Evolutionary conservation across 2,888 invertebrate genomes (phyloP), one percentile per base, ranked within the genome.

Genomic region (Netelia fuscicornis): DNA sequence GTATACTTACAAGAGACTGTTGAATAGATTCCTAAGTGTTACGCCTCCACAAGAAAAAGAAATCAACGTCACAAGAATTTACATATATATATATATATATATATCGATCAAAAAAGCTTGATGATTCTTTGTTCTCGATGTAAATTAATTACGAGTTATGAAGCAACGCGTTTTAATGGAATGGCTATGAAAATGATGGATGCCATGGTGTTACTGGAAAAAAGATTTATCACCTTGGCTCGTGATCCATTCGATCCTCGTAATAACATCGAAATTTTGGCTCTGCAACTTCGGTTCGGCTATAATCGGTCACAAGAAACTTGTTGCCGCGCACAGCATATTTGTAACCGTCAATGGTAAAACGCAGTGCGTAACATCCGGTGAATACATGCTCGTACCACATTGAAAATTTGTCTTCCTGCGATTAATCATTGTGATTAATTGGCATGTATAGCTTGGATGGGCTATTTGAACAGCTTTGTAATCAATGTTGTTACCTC

Each of bases 361-460:
- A 88, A 60, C 87, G 86, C 58, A 88, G 56, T 0, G 88, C 87
- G 64, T 88, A 88, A 83, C 88, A 88, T 37, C 88, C 88, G 17
- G 87, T 83, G 30, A 85, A 88, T 30, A 88, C 79, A 60, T 87
- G 81, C 58, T 80, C 64, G 74, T 86, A 87, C 74, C 78, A 72
- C 64, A 88, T 67, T 9, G 72, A 48, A 72, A 87, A 81, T 65
- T 71, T 62, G 13, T 82, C 37, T 1, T 72, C 70, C 86, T 87
- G 83, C n/a, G 72, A 77, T 64, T 10, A 81, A 72, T 68, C 37
- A 37, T 37, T 23, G 20, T n/a, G 44, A 54, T 30, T 10, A 37
- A 70, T 37, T 37, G 8, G 8, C 6, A 37, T 6, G 37, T 37
- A 37, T 37, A 37, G 6, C 37, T 37, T 20, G 25, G 2, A 48